These are phyloP conservation scores for Phaethornis superciliosus DNA, from an alignment of 2,113 vertebrate genomes.

Conservation along the genomic window DNA sequence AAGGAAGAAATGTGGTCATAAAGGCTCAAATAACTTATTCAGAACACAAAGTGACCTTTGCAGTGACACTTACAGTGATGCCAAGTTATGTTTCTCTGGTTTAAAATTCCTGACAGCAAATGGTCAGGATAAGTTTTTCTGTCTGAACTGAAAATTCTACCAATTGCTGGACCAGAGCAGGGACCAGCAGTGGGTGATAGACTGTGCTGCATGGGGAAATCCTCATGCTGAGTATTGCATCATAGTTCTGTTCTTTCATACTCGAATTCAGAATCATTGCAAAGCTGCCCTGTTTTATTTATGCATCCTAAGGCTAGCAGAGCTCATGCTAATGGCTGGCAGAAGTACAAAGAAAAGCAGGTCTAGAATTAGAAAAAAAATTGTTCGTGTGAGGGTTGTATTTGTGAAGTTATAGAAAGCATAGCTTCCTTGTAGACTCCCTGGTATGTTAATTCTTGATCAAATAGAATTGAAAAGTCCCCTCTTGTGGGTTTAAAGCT, in stretches of 20 bases:
- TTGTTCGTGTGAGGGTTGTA: background rate
- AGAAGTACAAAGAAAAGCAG: background rate
- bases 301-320: background rate
- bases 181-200: background rate
- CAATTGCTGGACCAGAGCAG: background rate
- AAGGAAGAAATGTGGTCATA: background rate
- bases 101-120: background rate
- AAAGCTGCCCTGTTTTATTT: background rate
- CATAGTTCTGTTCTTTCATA: background rate
- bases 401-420: background rate
- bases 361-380: background rate
- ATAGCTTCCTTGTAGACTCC: background rate
- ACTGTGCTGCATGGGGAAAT: background rate
- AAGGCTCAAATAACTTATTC: background rate
- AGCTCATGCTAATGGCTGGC: background rate
- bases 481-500: background rate
- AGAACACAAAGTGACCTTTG: background rate
- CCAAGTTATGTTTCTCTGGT: background rate
- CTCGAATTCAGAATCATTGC: background rate
- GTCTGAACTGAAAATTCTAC: background rate
- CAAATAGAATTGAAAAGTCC: background rate
- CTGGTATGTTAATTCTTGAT: background rate
- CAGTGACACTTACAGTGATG: background rate
- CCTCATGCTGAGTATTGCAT: background rate
- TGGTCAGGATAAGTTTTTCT: background rate